Percentiles rank a stretch among this genome's conserved stretches.
Conservation (phyloP, 2,113 vertebrate species). For the Rhea americana region DNA sequence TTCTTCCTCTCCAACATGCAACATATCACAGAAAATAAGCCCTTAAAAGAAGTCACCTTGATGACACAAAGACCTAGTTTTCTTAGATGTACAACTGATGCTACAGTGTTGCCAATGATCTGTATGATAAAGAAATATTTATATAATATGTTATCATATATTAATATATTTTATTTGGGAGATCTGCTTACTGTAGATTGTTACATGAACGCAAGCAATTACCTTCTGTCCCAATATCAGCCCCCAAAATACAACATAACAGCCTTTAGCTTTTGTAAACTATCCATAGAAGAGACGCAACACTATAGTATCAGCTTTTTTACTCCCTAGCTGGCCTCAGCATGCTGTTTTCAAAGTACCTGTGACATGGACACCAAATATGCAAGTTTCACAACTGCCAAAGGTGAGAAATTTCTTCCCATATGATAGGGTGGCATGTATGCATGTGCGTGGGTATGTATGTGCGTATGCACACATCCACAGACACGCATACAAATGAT, state of each 20-base stretch:
- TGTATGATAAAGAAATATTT: neutral
- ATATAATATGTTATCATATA: neutral
- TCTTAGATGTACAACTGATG: neutral
- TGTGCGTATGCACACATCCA: neutral
- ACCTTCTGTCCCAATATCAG: neutral
- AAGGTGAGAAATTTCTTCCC: neutral
- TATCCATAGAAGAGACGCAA: neutral
- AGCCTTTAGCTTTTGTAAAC: neutral
- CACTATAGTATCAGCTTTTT: neutral
- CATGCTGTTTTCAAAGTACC: neutral
- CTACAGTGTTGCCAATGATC: neutral
- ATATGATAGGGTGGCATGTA: neutral
- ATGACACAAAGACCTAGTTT: neutral
- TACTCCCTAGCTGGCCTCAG: neutral
- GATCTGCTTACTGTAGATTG: neutral
- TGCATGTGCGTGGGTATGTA: neutral
- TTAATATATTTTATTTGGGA: neutral
- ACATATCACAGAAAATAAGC: rapidly evolving
- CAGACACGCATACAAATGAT: rapidly evolving
- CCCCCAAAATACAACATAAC: neutral
- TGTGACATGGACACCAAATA: neutral
- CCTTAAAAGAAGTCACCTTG: neutral
- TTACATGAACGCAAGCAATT: neutral
- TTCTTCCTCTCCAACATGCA: neutral
- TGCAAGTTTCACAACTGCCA: neutral